Evolutionary conservation across 2,797 vertebrate species (phyloP).

Genomic region (Typhlichthys eigenmanni): DNA sequence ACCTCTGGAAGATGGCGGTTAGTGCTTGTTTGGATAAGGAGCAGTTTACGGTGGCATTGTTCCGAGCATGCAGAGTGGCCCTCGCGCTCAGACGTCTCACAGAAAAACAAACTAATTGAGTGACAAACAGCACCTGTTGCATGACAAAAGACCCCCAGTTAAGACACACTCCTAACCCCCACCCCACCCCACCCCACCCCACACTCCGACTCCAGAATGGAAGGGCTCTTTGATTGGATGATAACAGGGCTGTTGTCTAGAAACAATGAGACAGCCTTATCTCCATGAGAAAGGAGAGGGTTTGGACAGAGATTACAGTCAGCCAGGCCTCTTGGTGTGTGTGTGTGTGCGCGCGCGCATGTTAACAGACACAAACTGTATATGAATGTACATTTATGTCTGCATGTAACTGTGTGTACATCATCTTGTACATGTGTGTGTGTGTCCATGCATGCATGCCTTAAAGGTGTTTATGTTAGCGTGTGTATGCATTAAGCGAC

Average conservation of each 20-base stretch:
- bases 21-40: slow-evolving; percentile 12
- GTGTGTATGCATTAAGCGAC: slow-evolving; percentile 47
- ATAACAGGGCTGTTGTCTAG: slow-evolving; percentile 65
- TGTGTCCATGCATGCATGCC: slow-evolving; percentile 1
- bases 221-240: slow-evolving; percentile 67
- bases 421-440: slow-evolving; percentile 3
- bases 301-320: slow-evolving; percentile 49
- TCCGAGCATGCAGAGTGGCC: slow-evolving; percentile 14
- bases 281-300: slow-evolving; percentile 68
- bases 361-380: background rate
- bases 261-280: slow-evolving; percentile 70
- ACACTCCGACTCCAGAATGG: slow-evolving; percentile 51
- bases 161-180: slow-evolving; percentile 17
- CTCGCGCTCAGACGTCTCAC: slow-evolving; percentile 25
- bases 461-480: background rate
- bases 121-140: slow-evolving; percentile 73
- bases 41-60: slow-evolving; percentile 10
- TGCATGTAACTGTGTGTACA: background rate
- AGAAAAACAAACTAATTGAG: slow-evolving; percentile 48
- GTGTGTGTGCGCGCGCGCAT: slow-evolving; percentile 22
- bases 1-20: background rate
- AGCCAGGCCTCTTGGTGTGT: slow-evolving; percentile 27
- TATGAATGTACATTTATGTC: background rate
- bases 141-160: slow-evolving; percentile 69
- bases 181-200: slow-evolving; percentile 12